Base-by-base conservation (phyloP, 2,113 vertebrate species). In the Hemicordylus capensis region DNA sequence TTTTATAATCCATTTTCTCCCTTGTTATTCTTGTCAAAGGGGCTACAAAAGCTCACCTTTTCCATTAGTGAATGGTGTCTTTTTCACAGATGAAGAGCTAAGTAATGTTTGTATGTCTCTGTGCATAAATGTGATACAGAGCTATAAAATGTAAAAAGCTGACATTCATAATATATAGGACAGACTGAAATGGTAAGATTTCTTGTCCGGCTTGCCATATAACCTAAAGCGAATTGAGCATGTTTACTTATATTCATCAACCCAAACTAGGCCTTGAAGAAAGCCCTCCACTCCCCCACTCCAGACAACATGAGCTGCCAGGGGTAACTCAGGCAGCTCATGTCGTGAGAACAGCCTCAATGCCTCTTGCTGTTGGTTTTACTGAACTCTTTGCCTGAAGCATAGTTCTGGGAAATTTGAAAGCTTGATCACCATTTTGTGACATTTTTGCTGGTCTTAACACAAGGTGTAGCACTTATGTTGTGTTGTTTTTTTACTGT, bases 41-140 rank as follows among this genome's bases (percentile, higher is more conserved):
- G 87, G 44, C 59, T 78, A 3, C 63, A 54, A 88, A 85, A 79
- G 4, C 5, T 84, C 58, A 72, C 1, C 87, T 85, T 81, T 90
- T 76, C 70, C 37, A 59, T 85, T 80, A 90, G 34, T 12, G 81
- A 46, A 28, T 22, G 17, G 1, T 88, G 44, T 83, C 86, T 86
- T 61, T 86, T 80, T 77, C 28, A 14, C 44, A 90, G 90, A 79
- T 77, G 87, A 91, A 70, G 11, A 91, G 3, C 56, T 90, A 34
- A 86, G 3, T 63, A 76, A 70, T n/a, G 8, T 89, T 83, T 54
- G 56, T 84, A 5, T 54, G 66, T 56, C 37, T 31, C 51, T 72
- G 28, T 15, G 11, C 34, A 39, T 6, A 19, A 66, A 48, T 59
- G 42, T 39, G 37, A 42, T 20, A 69, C 34, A 37, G 14, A 67